Evolutionary conservation across 2,113 vertebrate genomes (phyloP).

Genomic region (Hemichromis elongatus): DNA sequence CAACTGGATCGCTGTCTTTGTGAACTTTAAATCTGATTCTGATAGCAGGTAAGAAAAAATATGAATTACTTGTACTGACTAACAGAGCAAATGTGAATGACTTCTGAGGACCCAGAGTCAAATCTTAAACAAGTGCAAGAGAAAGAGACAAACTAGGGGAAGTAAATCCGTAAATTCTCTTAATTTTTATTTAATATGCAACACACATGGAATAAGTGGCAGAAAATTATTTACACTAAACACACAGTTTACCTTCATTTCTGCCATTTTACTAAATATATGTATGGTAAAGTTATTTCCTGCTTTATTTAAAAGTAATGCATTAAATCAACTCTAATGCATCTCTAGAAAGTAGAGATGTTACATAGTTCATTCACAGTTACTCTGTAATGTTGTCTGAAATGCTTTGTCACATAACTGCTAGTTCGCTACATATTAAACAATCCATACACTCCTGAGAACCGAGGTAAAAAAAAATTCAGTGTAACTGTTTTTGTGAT

Average conservation of each 20-base stretch:
- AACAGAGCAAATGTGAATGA: conserved; percentile 32
- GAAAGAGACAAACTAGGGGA: conserved; percentile 18
- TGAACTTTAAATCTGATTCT: neutral
- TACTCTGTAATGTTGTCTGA: neutral
- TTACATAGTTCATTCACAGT: neutral
- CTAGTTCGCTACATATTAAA: neutral
- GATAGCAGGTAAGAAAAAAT: neutral
- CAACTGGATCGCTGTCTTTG: neutral
- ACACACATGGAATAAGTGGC: neutral
- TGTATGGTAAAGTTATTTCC: neutral
- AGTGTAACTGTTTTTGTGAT: neutral
- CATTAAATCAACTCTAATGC: neutral
- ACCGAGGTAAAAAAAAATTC: neutral
- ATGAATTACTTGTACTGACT: neutral
- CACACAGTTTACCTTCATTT: neutral
- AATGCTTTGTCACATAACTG: too few species aligned
- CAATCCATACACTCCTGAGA: neutral
- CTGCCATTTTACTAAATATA: neutral
- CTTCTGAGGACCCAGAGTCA: neutral
- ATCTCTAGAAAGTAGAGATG: neutral
- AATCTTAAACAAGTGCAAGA: neutral
- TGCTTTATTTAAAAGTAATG: neutral
- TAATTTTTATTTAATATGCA: neutral
- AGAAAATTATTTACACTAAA: neutral
- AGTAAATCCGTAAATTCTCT: conserved; percentile 9